A percentile compares a stretch with the other conserved stretches of the same genome.
Evolutionary conservation across 1,140 invertebrate species (phyloP).

Genomic region (Drosophila ananassae): DNA sequence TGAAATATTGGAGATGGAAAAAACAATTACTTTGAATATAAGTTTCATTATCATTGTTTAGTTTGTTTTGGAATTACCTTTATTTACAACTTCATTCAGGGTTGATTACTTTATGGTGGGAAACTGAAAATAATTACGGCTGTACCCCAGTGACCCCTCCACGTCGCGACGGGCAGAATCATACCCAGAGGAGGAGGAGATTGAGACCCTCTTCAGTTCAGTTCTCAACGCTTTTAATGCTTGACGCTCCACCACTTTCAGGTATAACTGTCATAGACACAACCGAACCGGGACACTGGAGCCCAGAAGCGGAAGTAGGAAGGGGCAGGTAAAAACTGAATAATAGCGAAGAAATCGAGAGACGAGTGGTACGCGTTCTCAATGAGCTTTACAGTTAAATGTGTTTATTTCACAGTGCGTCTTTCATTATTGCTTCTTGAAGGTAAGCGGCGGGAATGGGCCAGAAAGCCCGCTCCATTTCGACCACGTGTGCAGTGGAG

Average conservation of each 20-base stretch:
- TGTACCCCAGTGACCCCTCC: neutral
- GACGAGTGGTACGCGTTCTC: constrained; percentile 51
- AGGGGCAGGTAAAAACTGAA: constrained; percentile 8
- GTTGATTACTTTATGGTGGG: neutral
- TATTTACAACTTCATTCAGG: constrained; percentile 1
- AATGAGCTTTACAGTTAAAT: constrained; percentile 63
- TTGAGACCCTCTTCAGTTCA: constrained; percentile 3
- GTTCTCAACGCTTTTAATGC: constrained; percentile 22
- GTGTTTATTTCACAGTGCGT: constrained; percentile 39
- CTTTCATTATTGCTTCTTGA: constrained; percentile 20
- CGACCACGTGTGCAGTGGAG: constrained; percentile 32
- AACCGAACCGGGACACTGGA: constrained; percentile 10
- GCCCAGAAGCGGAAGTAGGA: constrained; percentile 17
- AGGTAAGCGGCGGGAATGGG: constrained; percentile 31
- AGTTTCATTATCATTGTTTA: no score
- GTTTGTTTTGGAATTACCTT: neutral
- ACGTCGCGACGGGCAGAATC: neutral
- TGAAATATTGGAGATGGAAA: no score
- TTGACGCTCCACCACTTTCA: constrained; percentile 31
- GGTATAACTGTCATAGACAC: constrained; percentile 34
- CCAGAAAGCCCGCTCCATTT: constrained; percentile 40
- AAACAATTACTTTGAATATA: no score
- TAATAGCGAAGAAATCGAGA: constrained; percentile 27
- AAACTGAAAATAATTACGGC: neutral
- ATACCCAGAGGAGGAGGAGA: neutral